Base-by-base conservation (phyloP, 2,797 vertebrate genomes). In the Podarcis siculus region DNA sequence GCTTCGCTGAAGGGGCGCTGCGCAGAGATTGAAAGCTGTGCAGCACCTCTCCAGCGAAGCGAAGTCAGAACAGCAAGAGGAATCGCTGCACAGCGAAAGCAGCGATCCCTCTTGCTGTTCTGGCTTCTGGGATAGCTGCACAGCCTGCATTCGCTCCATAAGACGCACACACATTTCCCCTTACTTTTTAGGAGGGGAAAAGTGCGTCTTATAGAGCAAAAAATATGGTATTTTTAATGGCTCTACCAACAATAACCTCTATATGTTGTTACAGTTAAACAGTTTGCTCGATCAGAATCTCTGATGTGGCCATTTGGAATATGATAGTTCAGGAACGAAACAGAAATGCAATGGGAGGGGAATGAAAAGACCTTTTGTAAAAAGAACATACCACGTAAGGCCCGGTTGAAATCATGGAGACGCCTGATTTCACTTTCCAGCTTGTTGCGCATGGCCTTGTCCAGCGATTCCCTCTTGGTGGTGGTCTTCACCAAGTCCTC, bases 321-420 rank as follows among this genome's bases (percentile, higher is more conserved):
- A 69, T 88, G 3, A 61, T 30, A 25, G 25, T 69, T 80, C 27
- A 61, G 39, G 71, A 85, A 86, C 82, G 10, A 25, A 25, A 67
- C 30, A 21, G 12, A 84, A 93, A 84, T 49, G 72, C 5, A 83
- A 7, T 32, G 0, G 0, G 5, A 17, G 35, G 17, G 15, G 12
- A 37, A 2, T 10, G 1, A 2, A 75, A 89, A 67, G 2, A 27
- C n/a, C 30, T 15, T 2, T 2, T 0, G 17, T 3, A 88, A 35
- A 67, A 66, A 92, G 83, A 87, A 92, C 95, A 0, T 95, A 97
- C 98, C 98, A 96, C 97, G 96, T 49, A 98, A 96, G 92, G 98
- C 98, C 91, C 97, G 96, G 96, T 98, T 98, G 95, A 98, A 98
- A 92, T 98, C 98, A 1, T 98, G 97, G 84, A 98, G 96, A 82